Conservation (phyloP, 2,888 invertebrate species). For the Callosobruchus maculatus region DNA sequence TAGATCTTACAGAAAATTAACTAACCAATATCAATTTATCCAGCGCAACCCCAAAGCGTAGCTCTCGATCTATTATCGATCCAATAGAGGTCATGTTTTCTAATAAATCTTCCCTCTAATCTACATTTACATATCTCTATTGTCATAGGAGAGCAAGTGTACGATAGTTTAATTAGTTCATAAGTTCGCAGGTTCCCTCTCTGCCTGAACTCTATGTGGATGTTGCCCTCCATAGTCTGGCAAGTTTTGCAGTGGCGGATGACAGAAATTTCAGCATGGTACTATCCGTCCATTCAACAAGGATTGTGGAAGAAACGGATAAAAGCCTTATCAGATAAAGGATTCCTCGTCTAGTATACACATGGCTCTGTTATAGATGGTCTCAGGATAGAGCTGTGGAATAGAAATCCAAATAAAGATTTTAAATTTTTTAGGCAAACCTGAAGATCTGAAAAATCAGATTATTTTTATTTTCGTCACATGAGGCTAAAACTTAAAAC, state of each 20-base stretch:
- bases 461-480: too few relatives aligned
- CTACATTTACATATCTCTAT: slow-evolving; percentile 48
- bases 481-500: too few relatives aligned
- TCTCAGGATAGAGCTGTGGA: too few relatives aligned
- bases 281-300: too few relatives aligned
- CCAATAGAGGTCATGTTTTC: neutral
- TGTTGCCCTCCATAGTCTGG: neutral
- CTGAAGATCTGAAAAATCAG: too few relatives aligned
- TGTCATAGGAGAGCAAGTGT: slow-evolving; percentile 47
- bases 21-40: neutral
- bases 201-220: slow-evolving; percentile 17
- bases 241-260: neutral
- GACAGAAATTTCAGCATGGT: neutral
- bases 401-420: too few relatives aligned
- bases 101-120: neutral
- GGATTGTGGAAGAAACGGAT: too few relatives aligned
- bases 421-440: too few relatives aligned
- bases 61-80: neutral
- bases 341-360: too few relatives aligned
- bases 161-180: slow-evolving; percentile 51
- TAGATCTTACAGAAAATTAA: neutral
- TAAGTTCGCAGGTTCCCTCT: slow-evolving; percentile 41
- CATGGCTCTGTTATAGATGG: too few relatives aligned
- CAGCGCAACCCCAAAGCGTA: neutral
- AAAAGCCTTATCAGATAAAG: too few relatives aligned